Conservation (phyloP, 2,888 invertebrate genomes). For the Zele albiditarsus region DNA sequence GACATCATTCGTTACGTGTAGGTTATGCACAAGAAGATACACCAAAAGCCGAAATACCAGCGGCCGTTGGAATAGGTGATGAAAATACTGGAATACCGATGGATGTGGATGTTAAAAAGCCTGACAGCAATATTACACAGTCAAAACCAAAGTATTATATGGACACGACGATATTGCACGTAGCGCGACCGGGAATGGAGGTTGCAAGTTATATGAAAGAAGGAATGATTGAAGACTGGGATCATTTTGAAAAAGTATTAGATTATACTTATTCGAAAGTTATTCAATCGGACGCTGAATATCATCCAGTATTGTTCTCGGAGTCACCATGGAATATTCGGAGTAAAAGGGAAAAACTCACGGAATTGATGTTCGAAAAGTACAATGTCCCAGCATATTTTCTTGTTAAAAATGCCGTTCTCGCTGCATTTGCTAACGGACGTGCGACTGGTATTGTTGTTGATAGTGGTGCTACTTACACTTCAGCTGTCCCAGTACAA, state of each 20-base stretch:
- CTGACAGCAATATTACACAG: constrained; percentile 82
- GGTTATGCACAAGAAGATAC: constrained; percentile 98
- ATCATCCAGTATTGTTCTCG: constrained; percentile 97
- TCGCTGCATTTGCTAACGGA: constrained; percentile 98
- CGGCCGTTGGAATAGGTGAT: constrained; percentile 90
- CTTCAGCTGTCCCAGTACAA: constrained; percentile 97
- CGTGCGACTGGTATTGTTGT: constrained; percentile 90
- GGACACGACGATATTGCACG: constrained; percentile 94
- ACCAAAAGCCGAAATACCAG: constrained; percentile 98
- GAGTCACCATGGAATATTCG: constrained; percentile 98
- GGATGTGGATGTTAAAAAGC: constrained; percentile 81
- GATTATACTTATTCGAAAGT: constrained; percentile 96
- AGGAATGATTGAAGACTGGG: constrained; percentile 99
- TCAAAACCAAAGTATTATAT: constrained; percentile 85
- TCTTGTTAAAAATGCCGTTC: constrained; percentile 96
- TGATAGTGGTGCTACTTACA: constrained; percentile 98
- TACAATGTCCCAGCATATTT: constrained; percentile 99
- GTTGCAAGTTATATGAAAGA: constrained; percentile 95
- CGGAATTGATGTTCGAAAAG: constrained; percentile 98
- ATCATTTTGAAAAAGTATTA: constrained; percentile 93
- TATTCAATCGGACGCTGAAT: constrained; percentile 94
- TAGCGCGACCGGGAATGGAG: constrained; percentile 90
- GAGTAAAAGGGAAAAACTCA: constrained; percentile 93
- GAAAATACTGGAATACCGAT: constrained; percentile 75
- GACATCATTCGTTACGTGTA: constrained; percentile 90